phyloP scores from a whole-genome alignment of 2,888 invertebrate species.

The Pseudococcus jackbeardsleyi region DNA sequence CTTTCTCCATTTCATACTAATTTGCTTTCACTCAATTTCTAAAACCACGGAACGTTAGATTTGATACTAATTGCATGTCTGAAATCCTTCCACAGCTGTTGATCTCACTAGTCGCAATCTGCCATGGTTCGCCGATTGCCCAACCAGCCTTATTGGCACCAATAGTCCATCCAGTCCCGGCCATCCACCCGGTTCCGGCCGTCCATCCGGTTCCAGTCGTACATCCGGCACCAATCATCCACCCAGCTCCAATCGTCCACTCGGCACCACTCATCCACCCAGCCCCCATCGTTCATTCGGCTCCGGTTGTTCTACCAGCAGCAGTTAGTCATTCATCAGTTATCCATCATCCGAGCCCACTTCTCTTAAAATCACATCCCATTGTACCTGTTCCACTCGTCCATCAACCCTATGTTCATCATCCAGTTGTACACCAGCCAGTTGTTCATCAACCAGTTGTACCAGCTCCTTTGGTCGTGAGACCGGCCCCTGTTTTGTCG shows the following conservation, averaged over 20 bases:
- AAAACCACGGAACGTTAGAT: too few species aligned
- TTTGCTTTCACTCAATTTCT: too few species aligned
- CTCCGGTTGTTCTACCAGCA: slow-evolving; percentile 70
- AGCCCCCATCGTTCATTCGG: slow-evolving; percentile 69
- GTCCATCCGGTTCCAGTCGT: slow-evolving; percentile 69
- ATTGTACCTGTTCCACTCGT: slow-evolving; percentile 65
- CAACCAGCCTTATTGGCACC: slow-evolving; percentile 67
- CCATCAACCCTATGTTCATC: slow-evolving; percentile 69
- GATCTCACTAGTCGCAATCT: slow-evolving; percentile 70
- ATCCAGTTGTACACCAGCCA: slow-evolving; percentile 67
- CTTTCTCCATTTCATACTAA: too few species aligned
- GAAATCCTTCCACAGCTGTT: slow-evolving; percentile 69
- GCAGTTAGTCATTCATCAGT: slow-evolving; percentile 70
- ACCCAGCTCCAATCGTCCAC: slow-evolving; percentile 69
- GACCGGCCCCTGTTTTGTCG: slow-evolving; percentile 68
- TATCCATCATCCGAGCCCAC: slow-evolving; percentile 68
- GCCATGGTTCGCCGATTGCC: slow-evolving; percentile 66
- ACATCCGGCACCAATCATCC: slow-evolving; percentile 69
- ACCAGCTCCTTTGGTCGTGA: slow-evolving; percentile 70
- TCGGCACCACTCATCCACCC: slow-evolving; percentile 69
- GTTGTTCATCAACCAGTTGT: slow-evolving; percentile 69
- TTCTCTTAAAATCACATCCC: slow-evolving; percentile 69
- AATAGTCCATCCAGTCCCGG: slow-evolving; percentile 69
- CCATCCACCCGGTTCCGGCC: slow-evolving; percentile 69
- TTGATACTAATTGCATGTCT: not conserved